Evolutionary conservation across 2,888 invertebrate species (phyloP), one percentile per base, ranked within the genome.

Genomic region (Lasius platythorax): DNA sequence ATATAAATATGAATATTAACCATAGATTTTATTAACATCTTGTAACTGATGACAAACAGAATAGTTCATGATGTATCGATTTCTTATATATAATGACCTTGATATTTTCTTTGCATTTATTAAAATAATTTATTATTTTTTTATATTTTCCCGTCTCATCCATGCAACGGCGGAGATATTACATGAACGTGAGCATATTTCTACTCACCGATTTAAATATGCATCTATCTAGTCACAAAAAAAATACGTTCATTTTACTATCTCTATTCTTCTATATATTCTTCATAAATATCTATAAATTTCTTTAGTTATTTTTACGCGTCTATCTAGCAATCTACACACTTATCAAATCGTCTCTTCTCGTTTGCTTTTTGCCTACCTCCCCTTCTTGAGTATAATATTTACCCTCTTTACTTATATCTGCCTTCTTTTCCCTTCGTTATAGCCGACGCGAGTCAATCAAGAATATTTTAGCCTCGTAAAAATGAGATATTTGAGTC

Each of bases 381-480:
- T 61, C 43, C 43, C 30, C 15, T 79, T 28, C 18, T 23, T 23
- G n/a, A 58, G 18, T 30, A 40, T 37, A 68, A 68, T 61, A 73
- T 81, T 81, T 81, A 73, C 61, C 46, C 46, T 6, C 58, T 79
- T 79, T 61, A 79, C 30, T 61, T 70, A 46, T 70, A 70, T 79
- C 43, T 43, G 30, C 40, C 70, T 79, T 61, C 46, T 63, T 37
- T 72, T 30, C 4, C 28, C 43, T 70, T 68, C 28, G 46, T 46
- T 79, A 72, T 50, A 63, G 28, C 50, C 37, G 58, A 73, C 73
- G 37, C 40, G 61, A 72, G 28, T 73, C 15, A 78, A 78, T 68
- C 56, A n/a, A 61, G 37, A 81, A 81, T 63, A 23, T 81, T 81
- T 81, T 18, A 79, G 23, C 30, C 33, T 28, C 33, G 61, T 37